Percentiles rank a stretch among this genome's conserved stretches.
Conservation (phyloP, 2,797 vertebrate species). For the Microctenopoma stevenorrisi region DNA sequence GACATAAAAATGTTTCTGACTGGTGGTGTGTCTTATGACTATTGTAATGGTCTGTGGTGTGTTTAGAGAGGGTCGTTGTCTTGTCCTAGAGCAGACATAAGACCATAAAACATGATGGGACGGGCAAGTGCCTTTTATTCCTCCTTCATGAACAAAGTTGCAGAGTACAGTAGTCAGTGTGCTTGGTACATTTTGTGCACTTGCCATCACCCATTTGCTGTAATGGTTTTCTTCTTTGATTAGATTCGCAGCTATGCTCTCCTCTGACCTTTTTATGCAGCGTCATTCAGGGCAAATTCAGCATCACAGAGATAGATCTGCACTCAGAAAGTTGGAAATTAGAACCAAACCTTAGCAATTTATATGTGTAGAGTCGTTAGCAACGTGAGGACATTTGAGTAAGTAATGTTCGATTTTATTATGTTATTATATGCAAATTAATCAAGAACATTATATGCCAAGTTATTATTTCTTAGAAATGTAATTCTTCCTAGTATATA, state of each 20-base stretch:
- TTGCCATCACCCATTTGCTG: constrained; percentile 75
- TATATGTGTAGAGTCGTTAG: background rate
- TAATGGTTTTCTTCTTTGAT: constrained; percentile 77
- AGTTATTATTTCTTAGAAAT: too few relatives aligned
- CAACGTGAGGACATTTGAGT: background rate
- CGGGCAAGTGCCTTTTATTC: constrained; percentile 49
- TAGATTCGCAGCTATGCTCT: constrained; percentile 70
- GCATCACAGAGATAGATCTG: constrained; percentile 45
- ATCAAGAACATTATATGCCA: background rate
- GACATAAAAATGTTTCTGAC: background rate
- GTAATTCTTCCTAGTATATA: too few relatives aligned
- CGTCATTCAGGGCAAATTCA: constrained; percentile 58
- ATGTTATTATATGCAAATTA: background rate
- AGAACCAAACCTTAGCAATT: constrained; percentile 16
- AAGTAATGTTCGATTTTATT: background rate
- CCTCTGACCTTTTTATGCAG: constrained; percentile 66
- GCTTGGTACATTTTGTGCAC: constrained; percentile 51
- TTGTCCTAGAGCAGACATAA: constrained; percentile 25
- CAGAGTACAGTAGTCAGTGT: constrained; percentile 54
- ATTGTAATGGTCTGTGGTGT: background rate
- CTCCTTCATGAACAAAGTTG: constrained; percentile 47
- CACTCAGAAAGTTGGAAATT: constrained; percentile 13
- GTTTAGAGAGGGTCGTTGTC: constrained; percentile 8
- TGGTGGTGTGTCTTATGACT: too few relatives aligned
- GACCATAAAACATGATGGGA: constrained; percentile 51